Evolutionary conservation across 2,797 vertebrate species (phyloP), one percentile per base, ranked within the genome.

Genomic region (Ctenopoma kingsleyae): DNA sequence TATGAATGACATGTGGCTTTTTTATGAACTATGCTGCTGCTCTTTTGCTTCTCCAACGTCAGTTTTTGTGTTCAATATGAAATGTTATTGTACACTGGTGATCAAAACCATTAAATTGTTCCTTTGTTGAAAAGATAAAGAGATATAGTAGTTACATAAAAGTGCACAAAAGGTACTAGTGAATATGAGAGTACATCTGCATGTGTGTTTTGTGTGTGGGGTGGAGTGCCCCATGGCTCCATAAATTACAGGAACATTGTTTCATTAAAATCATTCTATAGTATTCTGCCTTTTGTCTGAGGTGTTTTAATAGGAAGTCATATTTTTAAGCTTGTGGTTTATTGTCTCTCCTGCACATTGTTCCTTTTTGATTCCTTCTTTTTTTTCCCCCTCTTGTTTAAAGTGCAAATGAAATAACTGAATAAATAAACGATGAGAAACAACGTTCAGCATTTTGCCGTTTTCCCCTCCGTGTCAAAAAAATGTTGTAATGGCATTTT

Each of bases 391-490:
- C 27, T 36, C 49, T 71, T 64, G 53, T 67, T 84, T 81, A 85
- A 82, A 67, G 57, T 78, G 68, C 49, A 83, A 84, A 80, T 85
- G 43, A 83, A 91, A 53, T 27, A 68, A 66, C 4, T 2, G 35
- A 49, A 74, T 52, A 66, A 74, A 78, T 35, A 78, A 81, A 81
- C 44, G 13, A 55, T 8, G 52, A 67, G 46, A 60, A 65, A 76
- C 23, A 44, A 59, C 10, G 43, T 77, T 76, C 43, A 68, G 71
- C 76, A 50, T 79, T 78, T 74, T 68, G 61, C 36, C 8, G 2
- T 55, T 63, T 67, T 17, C 25, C n/a, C 41, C 43, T 48, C 5
- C 19, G 1, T 50, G 32, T 81, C 35, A 23, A 63, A 82, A 43
- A 85, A 71, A 47, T 17, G 1, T 51, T 53, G 68, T 53, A 12